Percentiles rank a stretch among this genome's conserved stretches.
These are phyloP conservation scores for Phorcus lineatus DNA, from an alignment of 2,888 invertebrate genomes.

Conservation along the genomic window DNA sequence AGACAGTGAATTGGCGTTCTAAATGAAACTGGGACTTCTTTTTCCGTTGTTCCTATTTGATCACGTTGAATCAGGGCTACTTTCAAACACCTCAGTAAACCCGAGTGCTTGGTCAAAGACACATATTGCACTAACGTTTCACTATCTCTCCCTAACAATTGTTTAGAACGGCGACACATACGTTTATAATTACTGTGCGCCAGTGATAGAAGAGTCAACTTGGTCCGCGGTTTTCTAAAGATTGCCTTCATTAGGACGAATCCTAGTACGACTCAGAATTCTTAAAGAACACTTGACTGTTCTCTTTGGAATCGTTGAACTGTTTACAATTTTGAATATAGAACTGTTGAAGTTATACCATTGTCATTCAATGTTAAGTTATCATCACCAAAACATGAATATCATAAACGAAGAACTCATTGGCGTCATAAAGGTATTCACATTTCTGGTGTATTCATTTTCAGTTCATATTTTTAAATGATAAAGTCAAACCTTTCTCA, in stretches of 20 bases:
- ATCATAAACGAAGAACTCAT: too few species aligned
- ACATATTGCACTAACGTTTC: not conserved
- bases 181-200: not conserved
- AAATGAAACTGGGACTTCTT: not conserved
- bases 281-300: not conserved
- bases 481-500: too few species aligned
- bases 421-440: not conserved
- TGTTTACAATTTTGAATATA: not conserved
- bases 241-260: slow-evolving; percentile 6
- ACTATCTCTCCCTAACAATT: not conserved
- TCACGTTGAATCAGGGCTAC: not conserved
- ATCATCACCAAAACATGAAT: too few species aligned
- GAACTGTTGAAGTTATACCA: not conserved
- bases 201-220: not conserved
- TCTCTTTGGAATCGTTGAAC: not conserved
- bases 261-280: not conserved
- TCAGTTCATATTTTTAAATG: too few species aligned
- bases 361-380: too few species aligned
- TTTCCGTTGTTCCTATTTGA: not conserved
- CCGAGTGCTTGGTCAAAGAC: not conserved
- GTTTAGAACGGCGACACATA: slow-evolving; percentile 20
- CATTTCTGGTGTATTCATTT: not conserved
- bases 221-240: not conserved
- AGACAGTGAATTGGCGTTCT: not conserved
- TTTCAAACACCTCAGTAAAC: not conserved